A percentile compares a stretch with the other conserved stretches of the same genome.
These are phyloP conservation scores for Piscicola geometra DNA, from an alignment of 2,888 invertebrate species.

Conservation along the genomic window DNA sequence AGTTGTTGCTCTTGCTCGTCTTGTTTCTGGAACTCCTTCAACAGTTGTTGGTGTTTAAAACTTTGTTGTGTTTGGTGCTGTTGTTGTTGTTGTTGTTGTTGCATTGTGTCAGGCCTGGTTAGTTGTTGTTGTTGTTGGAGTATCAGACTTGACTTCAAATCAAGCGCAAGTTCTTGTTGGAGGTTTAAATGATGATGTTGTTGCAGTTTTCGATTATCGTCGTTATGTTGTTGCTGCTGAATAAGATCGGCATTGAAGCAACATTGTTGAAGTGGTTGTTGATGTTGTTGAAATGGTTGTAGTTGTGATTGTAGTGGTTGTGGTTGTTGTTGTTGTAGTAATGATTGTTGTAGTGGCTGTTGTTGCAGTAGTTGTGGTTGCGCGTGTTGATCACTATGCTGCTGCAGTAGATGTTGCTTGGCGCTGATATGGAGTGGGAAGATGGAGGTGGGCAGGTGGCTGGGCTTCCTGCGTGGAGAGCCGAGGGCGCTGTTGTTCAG, in stretches of 20 bases:
- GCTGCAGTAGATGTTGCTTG: conserved; percentile 14
- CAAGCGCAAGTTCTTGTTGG: no score
- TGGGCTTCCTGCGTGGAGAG: background rate
- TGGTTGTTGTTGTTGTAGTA: conserved; percentile 35
- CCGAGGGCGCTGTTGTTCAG: background rate
- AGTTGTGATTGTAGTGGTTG: conserved; percentile 69
- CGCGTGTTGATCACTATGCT: background rate
- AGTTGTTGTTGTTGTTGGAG: no score
- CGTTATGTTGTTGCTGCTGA: no score
- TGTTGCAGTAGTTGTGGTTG: conserved; percentile 34
- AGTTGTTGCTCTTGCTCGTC: background rate
- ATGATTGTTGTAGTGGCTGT: conserved; percentile 68
- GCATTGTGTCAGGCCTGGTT: no score
- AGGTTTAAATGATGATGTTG: background rate
- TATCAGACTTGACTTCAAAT: no score
- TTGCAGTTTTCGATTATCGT: no score
- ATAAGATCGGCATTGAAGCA: no score
- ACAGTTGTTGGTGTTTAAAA: no score
- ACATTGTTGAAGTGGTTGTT: conserved; percentile 18
- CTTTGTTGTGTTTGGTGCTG: no score
- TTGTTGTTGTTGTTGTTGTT: no score
- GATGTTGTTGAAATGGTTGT: conserved; percentile 64
- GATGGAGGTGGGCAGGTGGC: conserved; percentile 1
- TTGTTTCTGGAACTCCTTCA: background rate
- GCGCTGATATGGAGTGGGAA: background rate